Conservation (phyloP, 2,113 vertebrate genomes). For the Anguilla rostrata region DNA sequence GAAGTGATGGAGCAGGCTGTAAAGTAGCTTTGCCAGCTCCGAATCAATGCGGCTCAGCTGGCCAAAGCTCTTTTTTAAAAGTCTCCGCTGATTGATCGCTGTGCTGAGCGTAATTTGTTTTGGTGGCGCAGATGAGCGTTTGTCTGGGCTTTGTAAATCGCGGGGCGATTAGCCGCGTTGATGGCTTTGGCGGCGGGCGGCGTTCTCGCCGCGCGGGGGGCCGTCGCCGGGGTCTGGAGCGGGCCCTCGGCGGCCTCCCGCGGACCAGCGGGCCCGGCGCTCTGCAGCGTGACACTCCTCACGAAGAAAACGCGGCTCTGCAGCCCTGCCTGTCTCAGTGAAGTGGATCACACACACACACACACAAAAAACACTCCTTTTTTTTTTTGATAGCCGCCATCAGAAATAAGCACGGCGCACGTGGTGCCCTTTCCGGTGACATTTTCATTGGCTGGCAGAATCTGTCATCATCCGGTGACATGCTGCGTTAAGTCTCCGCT, state of each 20-base stretch:
- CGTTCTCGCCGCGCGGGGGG: neutral
- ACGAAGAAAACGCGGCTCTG: neutral
- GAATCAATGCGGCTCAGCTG: neutral
- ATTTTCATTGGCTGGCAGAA: too few relatives aligned
- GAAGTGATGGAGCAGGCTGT: neutral
- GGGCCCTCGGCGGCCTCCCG: neutral
- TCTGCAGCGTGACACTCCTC: neutral
- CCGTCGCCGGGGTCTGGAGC: neutral
- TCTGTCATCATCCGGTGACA: too few relatives aligned
- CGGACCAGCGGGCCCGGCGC: neutral
- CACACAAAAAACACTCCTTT: neutral
- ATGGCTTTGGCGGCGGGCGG: neutral
- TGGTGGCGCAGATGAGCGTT: neutral
- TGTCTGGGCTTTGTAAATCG: neutral
- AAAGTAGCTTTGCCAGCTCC: neutral
- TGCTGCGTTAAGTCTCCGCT: neutral
- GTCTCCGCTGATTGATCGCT: neutral
- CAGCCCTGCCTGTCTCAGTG: neutral
- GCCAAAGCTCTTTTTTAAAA: too few relatives aligned
- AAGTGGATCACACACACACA: neutral
- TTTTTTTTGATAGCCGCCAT: neutral
- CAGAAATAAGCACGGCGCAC: neutral
- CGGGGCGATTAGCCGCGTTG: neutral
- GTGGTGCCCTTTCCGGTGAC: neutral
- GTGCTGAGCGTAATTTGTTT: neutral